These are phyloP conservation scores for Phataginus tetradactyla DNA, from an alignment of 2,797 vertebrate genomes.

Conservation along the genomic window DNA sequence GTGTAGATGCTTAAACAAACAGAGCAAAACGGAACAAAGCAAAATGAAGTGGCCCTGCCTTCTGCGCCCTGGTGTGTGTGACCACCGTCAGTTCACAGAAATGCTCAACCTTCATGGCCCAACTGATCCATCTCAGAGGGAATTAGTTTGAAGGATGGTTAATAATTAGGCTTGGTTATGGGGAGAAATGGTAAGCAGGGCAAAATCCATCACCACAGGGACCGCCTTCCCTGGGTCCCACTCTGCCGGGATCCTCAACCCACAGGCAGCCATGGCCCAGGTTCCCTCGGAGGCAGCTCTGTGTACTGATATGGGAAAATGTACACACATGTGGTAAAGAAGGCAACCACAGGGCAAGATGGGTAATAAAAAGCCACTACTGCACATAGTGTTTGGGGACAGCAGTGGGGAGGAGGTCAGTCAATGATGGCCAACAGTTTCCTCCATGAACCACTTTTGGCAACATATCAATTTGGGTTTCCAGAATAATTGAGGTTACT, in stretches of 20 bases:
- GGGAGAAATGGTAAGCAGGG: neutral
- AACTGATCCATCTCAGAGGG: neutral
- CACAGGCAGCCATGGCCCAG: fast-evolving
- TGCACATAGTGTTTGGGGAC: neutral
- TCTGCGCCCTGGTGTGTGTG: neutral
- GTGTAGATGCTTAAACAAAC: neutral
- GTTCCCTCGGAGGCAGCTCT: neutral
- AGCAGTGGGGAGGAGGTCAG: neutral
- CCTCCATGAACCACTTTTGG: neutral
- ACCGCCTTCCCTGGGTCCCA: neutral
- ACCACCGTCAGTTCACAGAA: neutral
- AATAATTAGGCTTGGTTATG: constrained; percentile 1
- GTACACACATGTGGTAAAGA: neutral
- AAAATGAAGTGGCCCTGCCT: neutral
- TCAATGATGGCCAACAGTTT: neutral
- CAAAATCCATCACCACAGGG: neutral
- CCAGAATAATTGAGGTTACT: neutral
- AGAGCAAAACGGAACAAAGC: neutral
- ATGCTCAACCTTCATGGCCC: neutral
- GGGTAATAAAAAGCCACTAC: neutral
- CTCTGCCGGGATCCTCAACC: neutral
- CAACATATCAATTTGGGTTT: neutral
- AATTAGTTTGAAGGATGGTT: constrained; percentile 19
- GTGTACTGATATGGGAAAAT: fast-evolving
- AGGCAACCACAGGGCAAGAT: neutral